phyloP scores from a whole-genome alignment of 2,888 invertebrate species.

The Abrostola tripartita region DNA sequence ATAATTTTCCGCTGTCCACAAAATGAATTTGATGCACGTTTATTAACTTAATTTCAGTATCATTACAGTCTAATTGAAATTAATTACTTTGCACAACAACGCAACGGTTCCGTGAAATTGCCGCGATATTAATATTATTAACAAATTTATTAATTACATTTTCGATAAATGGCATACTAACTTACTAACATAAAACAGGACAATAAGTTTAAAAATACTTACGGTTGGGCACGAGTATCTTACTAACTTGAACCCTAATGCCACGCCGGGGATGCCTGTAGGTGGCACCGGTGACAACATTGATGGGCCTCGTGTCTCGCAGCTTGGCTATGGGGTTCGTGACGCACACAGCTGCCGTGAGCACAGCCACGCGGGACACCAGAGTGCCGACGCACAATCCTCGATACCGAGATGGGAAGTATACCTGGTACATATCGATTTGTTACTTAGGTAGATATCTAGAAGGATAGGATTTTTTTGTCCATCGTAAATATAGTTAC shows the following conservation, averaged over 20 bases:
- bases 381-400: conserved; percentile 76
- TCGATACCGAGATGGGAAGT: conserved; percentile 75
- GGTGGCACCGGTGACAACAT: conserved; percentile 68
- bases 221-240: conserved; percentile 75
- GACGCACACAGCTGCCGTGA: conserved; percentile 81
- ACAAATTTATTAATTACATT: too few relatives aligned
- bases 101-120: not conserved
- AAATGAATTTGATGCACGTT: not conserved
- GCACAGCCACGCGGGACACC: conserved; percentile 71
- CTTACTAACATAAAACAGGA: not conserved
- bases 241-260: conserved; percentile 77
- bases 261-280: conserved; percentile 81
- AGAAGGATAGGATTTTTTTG: too few relatives aligned
- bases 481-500: too few relatives aligned
- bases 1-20: not conserved
- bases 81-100: not conserved
- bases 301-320: conserved; percentile 71
- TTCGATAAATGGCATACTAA: too few relatives aligned
- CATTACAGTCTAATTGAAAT: not conserved
- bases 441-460: not conserved
- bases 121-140: not conserved
- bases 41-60: not conserved
- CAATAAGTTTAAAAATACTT: conserved; percentile 53
- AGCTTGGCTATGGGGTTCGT: conserved; percentile 54
- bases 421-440: conserved; percentile 62